Conservation (phyloP, 2,797 vertebrate genomes). For the Limosa lapponica region DNA sequence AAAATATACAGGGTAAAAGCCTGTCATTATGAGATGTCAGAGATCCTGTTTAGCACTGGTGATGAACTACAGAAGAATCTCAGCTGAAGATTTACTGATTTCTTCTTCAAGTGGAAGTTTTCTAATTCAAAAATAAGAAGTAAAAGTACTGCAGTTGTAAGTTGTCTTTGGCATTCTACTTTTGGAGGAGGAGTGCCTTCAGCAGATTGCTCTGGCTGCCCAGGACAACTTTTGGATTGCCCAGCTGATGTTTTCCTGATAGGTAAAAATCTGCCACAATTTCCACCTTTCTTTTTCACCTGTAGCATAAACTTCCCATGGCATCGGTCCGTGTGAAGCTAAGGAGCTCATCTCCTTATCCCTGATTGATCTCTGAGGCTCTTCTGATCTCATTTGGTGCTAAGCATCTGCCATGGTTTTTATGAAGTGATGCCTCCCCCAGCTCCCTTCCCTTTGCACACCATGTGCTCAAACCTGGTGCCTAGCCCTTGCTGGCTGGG, state of each 20-base stretch:
- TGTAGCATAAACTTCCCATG: background rate
- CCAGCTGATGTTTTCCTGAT: background rate
- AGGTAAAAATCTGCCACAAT: background rate
- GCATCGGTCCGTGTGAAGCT: background rate
- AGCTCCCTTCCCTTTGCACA: background rate
- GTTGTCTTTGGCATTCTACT: background rate
- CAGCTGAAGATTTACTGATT: background rate
- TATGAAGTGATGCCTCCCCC: background rate
- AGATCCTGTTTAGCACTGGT: background rate
- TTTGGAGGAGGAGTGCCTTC: background rate
- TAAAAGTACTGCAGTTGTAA: background rate
- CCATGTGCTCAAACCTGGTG: background rate
- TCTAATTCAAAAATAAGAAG: background rate
- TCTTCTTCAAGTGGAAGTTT: background rate
- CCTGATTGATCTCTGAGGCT: background rate
- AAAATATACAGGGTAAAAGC: background rate
- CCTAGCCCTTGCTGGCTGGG: background rate
- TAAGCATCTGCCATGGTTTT: background rate
- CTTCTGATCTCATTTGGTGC: background rate
- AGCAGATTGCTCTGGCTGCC: background rate
- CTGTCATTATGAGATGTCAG: background rate
- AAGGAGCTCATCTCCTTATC: constrained; percentile 3
- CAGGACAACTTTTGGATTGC: background rate
- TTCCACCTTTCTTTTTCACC: background rate
- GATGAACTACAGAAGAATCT: background rate